These are phyloP conservation scores for Raillietiella orientalis DNA, from an alignment of 2,888 invertebrate genomes.

Conservation along the genomic window DNA sequence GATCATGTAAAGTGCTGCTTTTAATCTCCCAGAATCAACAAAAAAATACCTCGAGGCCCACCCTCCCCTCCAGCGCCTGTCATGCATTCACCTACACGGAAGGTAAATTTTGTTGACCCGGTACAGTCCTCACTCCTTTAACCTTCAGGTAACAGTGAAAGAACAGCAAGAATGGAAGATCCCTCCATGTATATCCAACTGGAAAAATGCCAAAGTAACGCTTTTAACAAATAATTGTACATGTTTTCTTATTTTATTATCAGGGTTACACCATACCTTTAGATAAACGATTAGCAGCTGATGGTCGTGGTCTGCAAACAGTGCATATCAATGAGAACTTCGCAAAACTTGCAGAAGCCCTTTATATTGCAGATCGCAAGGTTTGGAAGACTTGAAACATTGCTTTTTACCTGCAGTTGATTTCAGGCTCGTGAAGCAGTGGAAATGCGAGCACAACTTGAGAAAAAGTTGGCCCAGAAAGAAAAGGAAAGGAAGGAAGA, in stretches of 20 bases:
- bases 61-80: slow-evolving; percentile 98
- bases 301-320: slow-evolving; percentile 84
- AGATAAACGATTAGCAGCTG: slow-evolving; percentile 90
- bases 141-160: slow-evolving; percentile 42
- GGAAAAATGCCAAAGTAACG: slow-evolving; percentile 84
- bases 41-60: slow-evolving; percentile 91
- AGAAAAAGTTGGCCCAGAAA: slow-evolving; percentile 81
- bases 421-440: slow-evolving; percentile 61
- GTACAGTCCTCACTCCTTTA: slow-evolving; percentile 3
- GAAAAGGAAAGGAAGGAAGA: slow-evolving; percentile 97
- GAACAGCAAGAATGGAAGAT: slow-evolving; percentile 99
- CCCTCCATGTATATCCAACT: slow-evolving; percentile 94
- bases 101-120: slow-evolving; percentile 17
- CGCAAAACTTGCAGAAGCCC: slow-evolving; percentile 82
- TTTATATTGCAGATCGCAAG: slow-evolving; percentile 90
- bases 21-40: slow-evolving; percentile 39
- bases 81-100: slow-evolving; percentile 83
- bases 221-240: slow-evolving; percentile 2
- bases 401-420: background rate
- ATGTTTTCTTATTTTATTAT: slow-evolving; percentile 6
- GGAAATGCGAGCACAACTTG: slow-evolving; percentile 76
- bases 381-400: slow-evolving; percentile 10
- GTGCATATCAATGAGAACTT: slow-evolving; percentile 98
- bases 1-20: background rate
- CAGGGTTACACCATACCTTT: slow-evolving; percentile 86